Conservation (phyloP, 1,140 invertebrate species). For the Popillia japonica region DNA sequence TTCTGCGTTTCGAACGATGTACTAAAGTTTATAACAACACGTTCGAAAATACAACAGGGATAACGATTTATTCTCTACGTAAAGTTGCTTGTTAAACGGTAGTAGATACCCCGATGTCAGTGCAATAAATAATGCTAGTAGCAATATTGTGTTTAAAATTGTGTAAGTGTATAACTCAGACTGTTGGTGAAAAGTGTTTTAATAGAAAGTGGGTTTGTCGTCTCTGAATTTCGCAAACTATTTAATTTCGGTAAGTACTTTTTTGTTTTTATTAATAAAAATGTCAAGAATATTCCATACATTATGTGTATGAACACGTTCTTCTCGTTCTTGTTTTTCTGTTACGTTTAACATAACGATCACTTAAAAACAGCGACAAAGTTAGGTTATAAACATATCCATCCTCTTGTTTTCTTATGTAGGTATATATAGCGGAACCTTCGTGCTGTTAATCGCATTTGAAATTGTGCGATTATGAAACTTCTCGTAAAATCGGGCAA, state of each 20-base stretch:
- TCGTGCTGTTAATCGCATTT: not conserved
- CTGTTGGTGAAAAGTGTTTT: slow-evolving; percentile 10
- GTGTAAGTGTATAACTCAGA: slow-evolving; percentile 18
- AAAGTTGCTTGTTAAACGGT: not conserved
- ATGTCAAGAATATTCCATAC: not conserved
- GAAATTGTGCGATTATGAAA: slow-evolving; percentile 1
- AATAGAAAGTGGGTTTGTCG: slow-evolving; percentile 15
- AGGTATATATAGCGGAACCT: not conserved
- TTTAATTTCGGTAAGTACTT: slow-evolving; percentile 15
- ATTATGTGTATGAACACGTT: not conserved
- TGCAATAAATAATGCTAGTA: slow-evolving; percentile 15
- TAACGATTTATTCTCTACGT: not conserved
- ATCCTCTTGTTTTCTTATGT: not conserved
- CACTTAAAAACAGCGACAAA: not conserved
- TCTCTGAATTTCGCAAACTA: slow-evolving; percentile 6
- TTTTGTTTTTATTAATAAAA: not conserved
- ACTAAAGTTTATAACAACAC: not conserved
- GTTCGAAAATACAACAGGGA: slow-evolving; percentile 3
- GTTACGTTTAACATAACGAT: not conserved
- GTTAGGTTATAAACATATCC: not conserved
- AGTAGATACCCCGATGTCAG: slow-evolving; percentile 1
- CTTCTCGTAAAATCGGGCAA: not conserved
- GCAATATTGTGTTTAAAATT: slow-evolving; percentile 19
- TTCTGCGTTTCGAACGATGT: slow-evolving; percentile 4
- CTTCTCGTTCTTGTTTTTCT: not conserved